phyloP scores from a whole-genome alignment of 1,140 invertebrate genomes.

The Aphis craccivora region DNA sequence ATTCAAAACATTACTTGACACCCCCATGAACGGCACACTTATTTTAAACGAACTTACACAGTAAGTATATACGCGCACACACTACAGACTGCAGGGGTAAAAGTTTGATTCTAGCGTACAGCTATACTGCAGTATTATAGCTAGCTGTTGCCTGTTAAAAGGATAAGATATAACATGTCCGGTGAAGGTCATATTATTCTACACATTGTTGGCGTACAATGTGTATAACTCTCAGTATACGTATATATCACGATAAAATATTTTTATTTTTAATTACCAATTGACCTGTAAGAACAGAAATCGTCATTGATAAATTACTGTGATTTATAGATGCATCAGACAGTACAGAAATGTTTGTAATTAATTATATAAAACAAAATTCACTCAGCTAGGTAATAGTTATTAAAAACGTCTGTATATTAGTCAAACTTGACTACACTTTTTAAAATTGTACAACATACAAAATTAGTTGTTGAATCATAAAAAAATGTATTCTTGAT shows the following conservation, averaged over 20 bases:
- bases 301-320: background rate
- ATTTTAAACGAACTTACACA: background rate
- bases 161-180: background rate
- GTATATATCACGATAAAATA: background rate
- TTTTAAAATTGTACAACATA: background rate
- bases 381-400: background rate
- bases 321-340: background rate
- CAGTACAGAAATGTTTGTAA: background rate
- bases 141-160: background rate
- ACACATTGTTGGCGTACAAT: background rate
- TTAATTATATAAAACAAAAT: background rate
- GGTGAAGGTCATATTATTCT: background rate
- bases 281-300: background rate
- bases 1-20: background rate
- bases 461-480: background rate
- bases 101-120: background rate
- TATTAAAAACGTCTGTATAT: background rate
- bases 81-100: background rate
- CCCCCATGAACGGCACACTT: background rate
- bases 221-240: background rate
- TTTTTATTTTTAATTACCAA: background rate
- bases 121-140: background rate
- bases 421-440: background rate
- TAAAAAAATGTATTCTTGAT: background rate
- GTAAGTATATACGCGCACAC: too few species aligned